phyloP scores from a whole-genome alignment of 2,797 vertebrate genomes.

The Cryptoprocta ferox region DNA sequence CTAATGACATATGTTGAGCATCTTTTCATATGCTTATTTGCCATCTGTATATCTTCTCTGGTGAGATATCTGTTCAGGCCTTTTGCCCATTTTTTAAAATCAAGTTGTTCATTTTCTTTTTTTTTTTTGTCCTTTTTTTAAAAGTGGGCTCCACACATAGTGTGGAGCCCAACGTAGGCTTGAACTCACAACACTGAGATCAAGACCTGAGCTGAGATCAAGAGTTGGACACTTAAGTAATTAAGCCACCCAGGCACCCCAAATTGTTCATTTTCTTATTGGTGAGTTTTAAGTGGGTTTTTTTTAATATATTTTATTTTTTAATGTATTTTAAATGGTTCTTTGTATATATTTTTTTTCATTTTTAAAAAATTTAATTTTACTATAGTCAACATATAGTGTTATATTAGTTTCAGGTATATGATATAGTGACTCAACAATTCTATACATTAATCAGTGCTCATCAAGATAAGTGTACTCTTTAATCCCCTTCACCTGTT shows the following conservation, averaged over 20 bases:
- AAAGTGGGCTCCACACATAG: too few species aligned
- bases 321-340: not conserved
- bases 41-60: not conserved
- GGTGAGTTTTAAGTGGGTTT: not conserved
- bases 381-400: not conserved
- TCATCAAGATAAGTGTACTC: not conserved
- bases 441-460: not conserved
- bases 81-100: not conserved
- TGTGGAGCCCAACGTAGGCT: too few species aligned
- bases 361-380: not conserved
- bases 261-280: not conserved
- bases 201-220: too few species aligned
- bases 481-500: not conserved
- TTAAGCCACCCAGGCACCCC: not conserved
- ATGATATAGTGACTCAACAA: not conserved
- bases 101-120: too few species aligned
- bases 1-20: not conserved
- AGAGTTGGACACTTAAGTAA: not conserved
- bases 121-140: too few species aligned
- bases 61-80: not conserved
- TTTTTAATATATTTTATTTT: not conserved
- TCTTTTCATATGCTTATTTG: not conserved
- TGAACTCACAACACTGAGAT: too few species aligned
- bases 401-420: not conserved
- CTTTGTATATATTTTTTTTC: not conserved